phyloP scores from a whole-genome alignment of 2,888 invertebrate genomes.

The Caenorhabditis parvicauda region DNA sequence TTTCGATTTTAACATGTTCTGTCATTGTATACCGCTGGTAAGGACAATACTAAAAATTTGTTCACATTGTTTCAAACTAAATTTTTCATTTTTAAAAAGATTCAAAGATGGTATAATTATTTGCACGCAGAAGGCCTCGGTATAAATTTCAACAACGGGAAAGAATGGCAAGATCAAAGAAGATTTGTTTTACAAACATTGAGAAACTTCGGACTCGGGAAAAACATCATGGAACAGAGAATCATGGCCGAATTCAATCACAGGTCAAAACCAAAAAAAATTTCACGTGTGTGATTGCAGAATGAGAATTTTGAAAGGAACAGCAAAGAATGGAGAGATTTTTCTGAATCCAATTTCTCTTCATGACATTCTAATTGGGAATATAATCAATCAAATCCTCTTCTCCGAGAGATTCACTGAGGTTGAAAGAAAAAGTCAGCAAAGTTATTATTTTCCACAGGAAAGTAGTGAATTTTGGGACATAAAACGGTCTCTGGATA shows the following conservation, averaged over 20 bases:
- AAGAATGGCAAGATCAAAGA: constrained; percentile 24
- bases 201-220: constrained; percentile 36
- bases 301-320: too few species aligned
- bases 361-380: constrained; percentile 32
- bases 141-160: constrained; percentile 21
- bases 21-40: too few species aligned
- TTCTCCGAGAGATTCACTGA: constrained; percentile 27
- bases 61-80: too few species aligned
- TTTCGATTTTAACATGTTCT: too few species aligned
- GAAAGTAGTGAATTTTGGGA: too few species aligned
- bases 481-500: constrained; percentile 8
- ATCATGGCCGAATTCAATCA: constrained; percentile 33
- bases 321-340: constrained; percentile 7
- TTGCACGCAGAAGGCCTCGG: constrained; percentile 18
- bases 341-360: constrained; percentile 10
- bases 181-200: constrained; percentile 31
- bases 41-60: too few species aligned
- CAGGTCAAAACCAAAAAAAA: too few species aligned
- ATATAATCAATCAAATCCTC: constrained; percentile 34
- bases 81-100: too few species aligned
- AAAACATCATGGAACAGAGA: constrained; percentile 30
- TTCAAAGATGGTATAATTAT: too few species aligned
- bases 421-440: too few species aligned
- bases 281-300: too few species aligned
- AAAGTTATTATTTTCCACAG: too few species aligned